These are phyloP conservation scores for Centropus bengalensis DNA, from an alignment of 2,113 vertebrate species.

Conservation along the genomic window DNA sequence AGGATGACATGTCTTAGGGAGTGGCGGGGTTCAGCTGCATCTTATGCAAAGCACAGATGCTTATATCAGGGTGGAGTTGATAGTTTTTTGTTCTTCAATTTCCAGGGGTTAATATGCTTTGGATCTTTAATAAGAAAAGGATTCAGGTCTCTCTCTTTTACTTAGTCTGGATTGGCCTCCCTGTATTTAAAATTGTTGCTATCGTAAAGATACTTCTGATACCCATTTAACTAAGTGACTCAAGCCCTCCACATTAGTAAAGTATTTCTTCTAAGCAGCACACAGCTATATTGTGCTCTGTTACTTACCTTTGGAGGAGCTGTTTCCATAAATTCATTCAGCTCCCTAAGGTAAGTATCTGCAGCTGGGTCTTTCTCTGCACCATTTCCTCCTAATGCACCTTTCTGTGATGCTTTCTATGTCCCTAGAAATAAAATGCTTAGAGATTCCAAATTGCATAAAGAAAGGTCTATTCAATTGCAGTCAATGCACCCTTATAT, in stretches of 20 bases:
- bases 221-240: neutral
- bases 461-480: neutral
- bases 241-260: neutral
- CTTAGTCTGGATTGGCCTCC: neutral
- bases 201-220: neutral
- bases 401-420: neutral
- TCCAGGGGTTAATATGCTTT: neutral
- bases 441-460: neutral
- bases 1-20: rapidly evolving
- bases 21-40: neutral
- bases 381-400: neutral
- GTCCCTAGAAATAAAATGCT: neutral
- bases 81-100: neutral
- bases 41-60: neutral
- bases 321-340: neutral
- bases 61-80: neutral
- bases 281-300: neutral
- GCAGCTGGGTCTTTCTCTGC: neutral
- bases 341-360: neutral
- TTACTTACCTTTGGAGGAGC: neutral
- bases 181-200: neutral
- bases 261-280: neutral
- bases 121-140: neutral
- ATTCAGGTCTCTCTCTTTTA: neutral
- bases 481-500: neutral